A percentile compares a stretch with the other conserved stretches of the same genome.
These are phyloP conservation scores for Marmota monax DNA, from an alignment of 2,113 vertebrate species.

Conservation along the genomic window DNA sequence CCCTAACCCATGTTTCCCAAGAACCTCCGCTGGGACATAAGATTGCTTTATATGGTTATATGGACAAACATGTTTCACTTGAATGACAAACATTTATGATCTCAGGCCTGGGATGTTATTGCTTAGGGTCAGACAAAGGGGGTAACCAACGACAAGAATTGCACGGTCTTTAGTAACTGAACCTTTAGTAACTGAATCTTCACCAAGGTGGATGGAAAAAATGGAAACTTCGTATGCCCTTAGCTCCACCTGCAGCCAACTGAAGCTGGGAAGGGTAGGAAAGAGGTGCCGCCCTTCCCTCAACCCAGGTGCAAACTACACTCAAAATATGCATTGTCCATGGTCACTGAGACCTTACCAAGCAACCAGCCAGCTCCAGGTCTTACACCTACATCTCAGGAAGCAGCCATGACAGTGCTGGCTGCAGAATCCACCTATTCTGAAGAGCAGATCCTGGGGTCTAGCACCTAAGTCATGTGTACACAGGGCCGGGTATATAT, in stretches of 20 bases:
- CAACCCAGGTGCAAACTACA: neutral
- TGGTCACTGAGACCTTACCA: neutral
- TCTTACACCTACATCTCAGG: neutral
- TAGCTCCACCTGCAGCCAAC: neutral
- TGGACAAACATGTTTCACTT: neutral
- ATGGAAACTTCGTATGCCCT: neutral
- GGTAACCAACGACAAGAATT: neutral
- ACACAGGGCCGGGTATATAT: neutral
- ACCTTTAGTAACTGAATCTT: too few species aligned
- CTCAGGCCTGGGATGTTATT: neutral
- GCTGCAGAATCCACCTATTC: neutral
- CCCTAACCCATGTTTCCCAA: neutral
- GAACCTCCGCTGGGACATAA: neutral
- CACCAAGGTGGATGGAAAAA: neutral
- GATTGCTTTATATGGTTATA: neutral
- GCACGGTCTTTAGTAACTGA: neutral
- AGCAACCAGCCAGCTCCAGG: neutral
- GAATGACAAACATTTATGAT: neutral
- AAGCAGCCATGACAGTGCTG: neutral
- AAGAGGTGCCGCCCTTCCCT: neutral
- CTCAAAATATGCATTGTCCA: neutral
- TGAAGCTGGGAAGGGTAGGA: neutral
- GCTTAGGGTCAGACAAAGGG: neutral
- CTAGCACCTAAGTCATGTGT: neutral
- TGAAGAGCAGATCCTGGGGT: neutral